Evolutionary conservation across 2,113 vertebrate species (phyloP).

Genomic region (Hipposideros armiger): DNA sequence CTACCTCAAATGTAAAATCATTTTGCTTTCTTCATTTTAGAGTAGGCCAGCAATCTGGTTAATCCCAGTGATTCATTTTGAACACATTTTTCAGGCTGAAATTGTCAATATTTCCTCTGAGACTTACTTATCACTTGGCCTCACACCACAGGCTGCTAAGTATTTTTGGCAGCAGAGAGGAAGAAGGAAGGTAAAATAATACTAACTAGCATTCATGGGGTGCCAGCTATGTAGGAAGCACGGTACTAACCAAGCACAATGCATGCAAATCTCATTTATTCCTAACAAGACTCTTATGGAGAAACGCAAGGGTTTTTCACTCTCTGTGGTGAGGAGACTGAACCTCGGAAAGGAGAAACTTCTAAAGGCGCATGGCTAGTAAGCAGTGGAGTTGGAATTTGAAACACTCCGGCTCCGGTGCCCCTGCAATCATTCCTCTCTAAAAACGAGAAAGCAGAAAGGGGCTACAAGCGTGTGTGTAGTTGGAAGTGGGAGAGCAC

Average conservation of each 20-base stretch:
- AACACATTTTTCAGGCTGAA: neutral
- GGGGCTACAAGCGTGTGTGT: neutral
- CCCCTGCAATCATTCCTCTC: neutral
- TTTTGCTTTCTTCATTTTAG: conserved; percentile 29
- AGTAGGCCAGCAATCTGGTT: neutral
- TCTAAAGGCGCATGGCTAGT: neutral
- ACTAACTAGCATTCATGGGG: neutral
- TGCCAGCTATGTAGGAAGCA: neutral
- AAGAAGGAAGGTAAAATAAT: conserved; percentile 16
- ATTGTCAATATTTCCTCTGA: neutral
- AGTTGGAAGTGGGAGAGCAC: neutral
- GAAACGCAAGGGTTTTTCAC: neutral
- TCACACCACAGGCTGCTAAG: neutral
- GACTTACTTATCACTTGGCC: neutral
- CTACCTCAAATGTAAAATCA: neutral
- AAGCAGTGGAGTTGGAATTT: neutral
- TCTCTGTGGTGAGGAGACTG: neutral
- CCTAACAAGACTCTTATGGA: neutral
- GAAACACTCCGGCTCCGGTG: neutral
- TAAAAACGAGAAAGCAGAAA: neutral
- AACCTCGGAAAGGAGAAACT: neutral
- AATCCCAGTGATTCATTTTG: neutral
- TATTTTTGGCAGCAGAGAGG: neutral
- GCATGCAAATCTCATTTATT: neutral
- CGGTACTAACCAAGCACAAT: neutral